phyloP scores from a whole-genome alignment of 2,888 invertebrate species.

The Leptinotarsa peninsularis region DNA sequence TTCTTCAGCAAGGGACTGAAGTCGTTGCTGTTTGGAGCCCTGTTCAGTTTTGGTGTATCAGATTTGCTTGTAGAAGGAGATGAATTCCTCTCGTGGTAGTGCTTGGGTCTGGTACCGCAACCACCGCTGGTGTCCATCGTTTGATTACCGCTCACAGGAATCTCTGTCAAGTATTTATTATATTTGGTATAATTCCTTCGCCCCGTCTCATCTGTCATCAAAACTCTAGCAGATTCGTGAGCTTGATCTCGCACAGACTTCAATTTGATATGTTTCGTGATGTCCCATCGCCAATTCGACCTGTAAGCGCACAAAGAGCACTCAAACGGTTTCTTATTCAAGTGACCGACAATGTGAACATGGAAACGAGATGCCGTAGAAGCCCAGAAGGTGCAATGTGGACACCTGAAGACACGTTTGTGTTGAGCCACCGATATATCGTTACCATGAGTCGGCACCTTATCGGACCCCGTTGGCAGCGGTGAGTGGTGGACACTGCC shows the following conservation, averaged over 20 bases:
- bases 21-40: conserved; percentile 54
- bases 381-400: conserved; percentile 92
- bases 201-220: conserved; percentile 93
- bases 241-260: conserved; percentile 87
- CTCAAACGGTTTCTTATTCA: conserved; percentile 94
- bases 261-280: conserved; percentile 93
- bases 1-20: conserved; percentile 56
- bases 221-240: conserved; percentile 83
- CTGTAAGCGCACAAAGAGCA: conserved; percentile 94
- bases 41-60: conserved; percentile 56
- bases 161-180: conserved; percentile 85
- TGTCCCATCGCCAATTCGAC: conserved; percentile 98
- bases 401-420: conserved; percentile 90
- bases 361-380: conserved; percentile 93
- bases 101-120: conserved; percentile 62
- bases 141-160: conserved; percentile 61
- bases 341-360: conserved; percentile 92
- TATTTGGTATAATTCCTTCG: conserved; percentile 93
- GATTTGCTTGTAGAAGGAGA: conserved; percentile 51
- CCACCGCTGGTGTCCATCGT: conserved; percentile 64
- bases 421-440: conserved; percentile 73
- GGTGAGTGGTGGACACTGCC: conserved; percentile 49
- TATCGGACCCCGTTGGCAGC: conserved; percentile 64
- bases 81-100: conserved; percentile 57
- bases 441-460: conserved; percentile 73